These are phyloP conservation scores for Calameuta pallipes DNA, from an alignment of 2,888 invertebrate species.

Conservation along the genomic window DNA sequence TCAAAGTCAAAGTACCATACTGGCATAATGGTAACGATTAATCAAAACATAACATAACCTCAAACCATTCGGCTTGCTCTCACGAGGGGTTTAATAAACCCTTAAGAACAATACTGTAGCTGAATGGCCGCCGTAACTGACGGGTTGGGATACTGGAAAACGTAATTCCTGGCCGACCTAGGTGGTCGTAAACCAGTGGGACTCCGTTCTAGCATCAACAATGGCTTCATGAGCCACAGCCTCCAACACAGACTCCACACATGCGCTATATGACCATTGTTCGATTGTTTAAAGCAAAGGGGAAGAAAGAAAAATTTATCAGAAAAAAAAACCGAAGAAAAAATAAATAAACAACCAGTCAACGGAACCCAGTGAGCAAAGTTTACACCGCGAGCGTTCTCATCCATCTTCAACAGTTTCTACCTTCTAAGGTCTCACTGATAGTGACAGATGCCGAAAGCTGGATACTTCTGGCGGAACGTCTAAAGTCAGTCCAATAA, in stretches of 20 bases:
- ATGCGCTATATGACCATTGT: constrained; percentile 11
- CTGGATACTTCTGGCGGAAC: not conserved
- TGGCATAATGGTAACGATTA: not conserved
- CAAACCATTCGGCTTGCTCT: not conserved
- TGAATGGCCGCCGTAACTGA: constrained; percentile 14
- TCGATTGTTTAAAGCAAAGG: constrained; percentile 11
- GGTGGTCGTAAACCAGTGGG: constrained; percentile 34
- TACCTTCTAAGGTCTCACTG: not conserved
- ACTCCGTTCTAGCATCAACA: constrained; percentile 18
- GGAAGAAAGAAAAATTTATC: not conserved
- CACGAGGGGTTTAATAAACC: not conserved
- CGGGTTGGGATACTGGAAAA: constrained; percentile 15
- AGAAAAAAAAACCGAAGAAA: not conserved
- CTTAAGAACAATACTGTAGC: not conserved
- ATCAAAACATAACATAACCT: not conserved
- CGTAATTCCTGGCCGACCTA: constrained; percentile 26
- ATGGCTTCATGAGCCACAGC: constrained; percentile 5
- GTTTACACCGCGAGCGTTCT: not conserved
- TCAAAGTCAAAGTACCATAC: not conserved
- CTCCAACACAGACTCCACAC: constrained; percentile 1
- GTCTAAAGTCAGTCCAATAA: not conserved
- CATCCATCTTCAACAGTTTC: not conserved
- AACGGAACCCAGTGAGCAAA: not conserved
- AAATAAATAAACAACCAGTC: not conserved
- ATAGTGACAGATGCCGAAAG: not conserved